Base-by-base conservation (phyloP, 92 coral and sea anemone genomes). In the Phenganax marumi region DNA sequence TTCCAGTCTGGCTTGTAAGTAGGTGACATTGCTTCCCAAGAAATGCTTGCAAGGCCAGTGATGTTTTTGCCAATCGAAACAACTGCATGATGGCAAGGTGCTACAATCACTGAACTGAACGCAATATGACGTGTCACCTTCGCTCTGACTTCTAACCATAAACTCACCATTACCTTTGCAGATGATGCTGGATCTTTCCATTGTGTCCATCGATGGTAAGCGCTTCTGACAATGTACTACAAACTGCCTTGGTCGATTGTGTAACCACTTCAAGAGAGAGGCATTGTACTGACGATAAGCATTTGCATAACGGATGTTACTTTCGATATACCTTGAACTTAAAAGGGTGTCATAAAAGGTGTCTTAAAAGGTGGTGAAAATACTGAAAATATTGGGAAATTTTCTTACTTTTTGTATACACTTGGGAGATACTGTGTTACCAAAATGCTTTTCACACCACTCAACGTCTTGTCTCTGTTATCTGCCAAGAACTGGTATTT, bases 401-500 rank as follows among this genome's bases (percentile, higher is more conserved):
- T 62, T 62, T 10, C 78, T 52, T 51, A 86, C 89, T 64, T 82
- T 24, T 78, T 39, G 68, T 81, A 86, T 2, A 16, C 78, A 8
- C 72, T 58, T 43, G 91, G 86, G 24, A 85, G 80, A 17, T 71
- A 85, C 72, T 88, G 86, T 47, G 54, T 75, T 24, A 88, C 86
- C 24, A 88, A 65, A 23, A 88, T 79, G 1, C 56, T 64, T 33
- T 80, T 3, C 18, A 89, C 43, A 3, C 91, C 85, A 76, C 82
- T 69, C 19, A 86, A 66, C 51, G 64, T 89, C 25, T 46, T 85
- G 11, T 89, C 85, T 46, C 85, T 46, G 47, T 85, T 83, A 8
- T 75, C 84, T 0, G 65, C 70, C 0, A 89, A 75, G 84, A 81
- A 89, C 23, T 86, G 81, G 78, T 89, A 83, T 78, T 89, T 89